These are phyloP conservation scores for Cistogaster globosa DNA, from an alignment of 2,888 invertebrate species.

Conservation along the genomic window DNA sequence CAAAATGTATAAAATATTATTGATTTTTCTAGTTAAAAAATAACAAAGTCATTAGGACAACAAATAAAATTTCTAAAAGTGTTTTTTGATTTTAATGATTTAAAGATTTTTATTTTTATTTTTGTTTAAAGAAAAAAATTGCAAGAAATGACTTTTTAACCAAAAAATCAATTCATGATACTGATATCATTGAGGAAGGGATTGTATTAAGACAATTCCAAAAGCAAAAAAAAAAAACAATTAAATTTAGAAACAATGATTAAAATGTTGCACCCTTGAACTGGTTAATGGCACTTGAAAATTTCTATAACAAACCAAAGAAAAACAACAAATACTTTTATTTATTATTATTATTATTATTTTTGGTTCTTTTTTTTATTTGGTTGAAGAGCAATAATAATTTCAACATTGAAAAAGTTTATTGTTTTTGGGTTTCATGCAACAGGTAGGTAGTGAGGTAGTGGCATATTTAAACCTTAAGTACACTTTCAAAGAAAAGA, in stretches of 20 bases:
- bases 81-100: slow-evolving; percentile 18
- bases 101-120: slow-evolving; percentile 9
- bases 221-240: slow-evolving; percentile 18
- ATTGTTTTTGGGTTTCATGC: slow-evolving; percentile 22
- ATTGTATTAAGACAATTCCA: slow-evolving; percentile 32
- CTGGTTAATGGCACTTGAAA: slow-evolving; percentile 40
- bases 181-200: slow-evolving; percentile 40
- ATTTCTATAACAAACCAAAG: slow-evolving; percentile 4
- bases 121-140: neutral
- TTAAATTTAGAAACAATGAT: slow-evolving; percentile 35
- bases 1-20: slow-evolving; percentile 55
- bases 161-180: slow-evolving; percentile 26
- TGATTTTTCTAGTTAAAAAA: slow-evolving; percentile 58
- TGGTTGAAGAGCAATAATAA: neutral
- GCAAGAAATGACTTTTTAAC: slow-evolving; percentile 65
- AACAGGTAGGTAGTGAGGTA: slow-evolving; percentile 64
- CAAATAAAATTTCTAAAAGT: slow-evolving; percentile 6
- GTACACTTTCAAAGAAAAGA: slow-evolving; percentile 33
- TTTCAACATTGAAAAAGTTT: slow-evolving; percentile 25
- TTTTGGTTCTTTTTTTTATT: neutral
- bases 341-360: neutral
- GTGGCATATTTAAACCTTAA: slow-evolving; percentile 39
- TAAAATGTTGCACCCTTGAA: slow-evolving; percentile 38
- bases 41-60: slow-evolving; percentile 67
- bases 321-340: neutral